Evolutionary conservation across 2,888 invertebrate species (phyloP).

Genomic region (Hylaea fasciaria): DNA sequence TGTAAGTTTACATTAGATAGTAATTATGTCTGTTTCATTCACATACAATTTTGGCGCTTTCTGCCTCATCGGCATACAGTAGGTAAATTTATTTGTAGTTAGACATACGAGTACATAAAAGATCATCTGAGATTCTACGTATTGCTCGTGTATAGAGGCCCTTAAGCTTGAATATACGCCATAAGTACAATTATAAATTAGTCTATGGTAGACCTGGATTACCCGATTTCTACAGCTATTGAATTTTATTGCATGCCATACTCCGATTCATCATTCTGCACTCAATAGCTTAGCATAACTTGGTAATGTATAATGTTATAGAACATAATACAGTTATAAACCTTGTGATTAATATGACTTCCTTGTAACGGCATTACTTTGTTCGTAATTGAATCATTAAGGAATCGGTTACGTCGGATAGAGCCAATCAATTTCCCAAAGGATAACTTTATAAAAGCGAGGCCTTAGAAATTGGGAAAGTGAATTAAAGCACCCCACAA

Average conservation of each 20-base stretch:
- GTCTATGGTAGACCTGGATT: not conserved
- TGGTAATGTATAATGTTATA: conserved; percentile 34
- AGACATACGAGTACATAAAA: too few species aligned
- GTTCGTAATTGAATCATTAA: conserved; percentile 70
- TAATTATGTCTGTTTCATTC: too few species aligned
- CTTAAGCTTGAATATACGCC: too few species aligned
- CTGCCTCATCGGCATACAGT: too few species aligned
- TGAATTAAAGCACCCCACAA: conserved; percentile 83
- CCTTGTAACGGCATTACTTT: conserved; percentile 32
- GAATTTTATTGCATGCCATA: conserved; percentile 19
- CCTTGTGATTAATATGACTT: conserved; percentile 59
- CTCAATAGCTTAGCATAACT: conserved; percentile 25
- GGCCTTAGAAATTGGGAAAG: conserved; percentile 79
- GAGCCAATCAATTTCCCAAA: conserved; percentile 79
- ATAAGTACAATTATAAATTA: too few species aligned
- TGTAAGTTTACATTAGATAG: too few species aligned
- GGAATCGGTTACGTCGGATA: conserved; percentile 72
- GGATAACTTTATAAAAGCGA: conserved; percentile 82
- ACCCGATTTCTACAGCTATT: conserved; percentile 8
- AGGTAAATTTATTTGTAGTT: too few species aligned
- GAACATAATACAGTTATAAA: conserved; percentile 46
- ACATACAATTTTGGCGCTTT: not conserved
- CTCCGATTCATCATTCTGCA: conserved; percentile 25
- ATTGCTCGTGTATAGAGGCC: not conserved
- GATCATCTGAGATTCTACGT: too few species aligned